Conservation (phyloP, 2,888 invertebrate species). For the Temnothorax rugatulus region DNA sequence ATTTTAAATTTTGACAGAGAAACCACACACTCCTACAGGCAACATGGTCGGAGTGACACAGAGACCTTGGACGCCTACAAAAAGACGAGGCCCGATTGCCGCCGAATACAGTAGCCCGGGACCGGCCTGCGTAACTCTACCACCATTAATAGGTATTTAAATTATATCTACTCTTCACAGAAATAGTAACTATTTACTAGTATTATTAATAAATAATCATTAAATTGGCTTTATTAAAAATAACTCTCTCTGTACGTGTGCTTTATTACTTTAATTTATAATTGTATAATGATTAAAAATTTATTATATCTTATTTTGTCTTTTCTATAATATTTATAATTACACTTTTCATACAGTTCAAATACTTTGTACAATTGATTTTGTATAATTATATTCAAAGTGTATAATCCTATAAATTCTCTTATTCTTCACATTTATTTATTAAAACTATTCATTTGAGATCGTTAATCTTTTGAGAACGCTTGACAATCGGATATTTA, state of each 20-base stretch:
- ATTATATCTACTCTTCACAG: not conserved
- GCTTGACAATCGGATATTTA: not conserved
- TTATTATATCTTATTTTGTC: not conserved
- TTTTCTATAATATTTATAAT: not conserved
- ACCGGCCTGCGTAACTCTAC: constrained; percentile 94
- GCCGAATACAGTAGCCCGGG: constrained; percentile 95
- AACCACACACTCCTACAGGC: constrained; percentile 2
- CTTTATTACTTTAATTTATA: not conserved
- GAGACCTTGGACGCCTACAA: constrained; percentile 96
- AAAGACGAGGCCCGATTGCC: constrained; percentile 94
- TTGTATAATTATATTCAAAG: not conserved
- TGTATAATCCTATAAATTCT: not conserved
- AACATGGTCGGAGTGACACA: constrained; percentile 92
- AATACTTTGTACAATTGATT: not conserved
- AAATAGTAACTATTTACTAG: not conserved
- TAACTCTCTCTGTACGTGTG: not conserved
- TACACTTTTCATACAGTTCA: not conserved
- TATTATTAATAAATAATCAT: not conserved
- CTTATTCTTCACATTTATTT: not conserved
- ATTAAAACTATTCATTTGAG: not conserved
- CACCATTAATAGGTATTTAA: constrained; percentile 91
- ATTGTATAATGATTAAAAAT: not conserved
- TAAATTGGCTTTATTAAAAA: not conserved
- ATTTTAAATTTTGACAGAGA: constrained; percentile 21
- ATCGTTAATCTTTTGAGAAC: not conserved